Evolutionary conservation across 2,888 invertebrate species (phyloP).

Genomic region (Muscina levida): DNA sequence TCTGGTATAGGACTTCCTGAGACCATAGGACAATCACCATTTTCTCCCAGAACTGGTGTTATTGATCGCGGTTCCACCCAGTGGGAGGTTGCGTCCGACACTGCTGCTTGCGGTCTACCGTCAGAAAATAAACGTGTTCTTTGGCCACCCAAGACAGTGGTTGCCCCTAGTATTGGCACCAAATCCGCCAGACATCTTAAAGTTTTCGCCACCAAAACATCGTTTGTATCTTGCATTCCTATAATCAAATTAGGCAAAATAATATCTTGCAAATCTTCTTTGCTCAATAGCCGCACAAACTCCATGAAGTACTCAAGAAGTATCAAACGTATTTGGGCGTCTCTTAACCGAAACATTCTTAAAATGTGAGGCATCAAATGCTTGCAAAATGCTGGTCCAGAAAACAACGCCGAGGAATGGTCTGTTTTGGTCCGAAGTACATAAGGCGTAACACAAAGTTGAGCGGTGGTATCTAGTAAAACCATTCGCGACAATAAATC

Average conservation of each 20-base stretch:
- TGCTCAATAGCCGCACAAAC: slow-evolving; percentile 87
- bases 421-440: slow-evolving; percentile 81
- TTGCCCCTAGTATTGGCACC: slow-evolving; percentile 89
- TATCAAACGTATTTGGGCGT: slow-evolving; percentile 89
- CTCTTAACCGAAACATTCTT: slow-evolving; percentile 91
- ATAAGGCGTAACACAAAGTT: slow-evolving; percentile 80
- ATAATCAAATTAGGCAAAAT: slow-evolving; percentile 93
- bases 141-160: slow-evolving; percentile 91
- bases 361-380: slow-evolving; percentile 88
- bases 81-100: slow-evolving; percentile 72
- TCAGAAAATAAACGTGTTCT: slow-evolving; percentile 91
- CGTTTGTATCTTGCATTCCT: slow-evolving; percentile 93
- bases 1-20: slow-evolving; percentile 77
- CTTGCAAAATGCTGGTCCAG: slow-evolving; percentile 85
- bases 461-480: slow-evolving; percentile 89
- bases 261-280: slow-evolving; percentile 87
- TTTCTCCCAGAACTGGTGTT: slow-evolving; percentile 77
- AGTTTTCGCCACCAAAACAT: slow-evolving; percentile 90
- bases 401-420: slow-evolving; percentile 84
- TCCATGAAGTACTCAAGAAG: slow-evolving; percentile 89
- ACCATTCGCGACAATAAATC: slow-evolving; percentile 91
- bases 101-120: slow-evolving; percentile 85
- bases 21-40: slow-evolving; percentile 72
- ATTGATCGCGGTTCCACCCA: slow-evolving; percentile 79
- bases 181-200: slow-evolving; percentile 90